Conservation (phyloP, 2,113 vertebrate species). For the Lycaon pictus region DNA sequence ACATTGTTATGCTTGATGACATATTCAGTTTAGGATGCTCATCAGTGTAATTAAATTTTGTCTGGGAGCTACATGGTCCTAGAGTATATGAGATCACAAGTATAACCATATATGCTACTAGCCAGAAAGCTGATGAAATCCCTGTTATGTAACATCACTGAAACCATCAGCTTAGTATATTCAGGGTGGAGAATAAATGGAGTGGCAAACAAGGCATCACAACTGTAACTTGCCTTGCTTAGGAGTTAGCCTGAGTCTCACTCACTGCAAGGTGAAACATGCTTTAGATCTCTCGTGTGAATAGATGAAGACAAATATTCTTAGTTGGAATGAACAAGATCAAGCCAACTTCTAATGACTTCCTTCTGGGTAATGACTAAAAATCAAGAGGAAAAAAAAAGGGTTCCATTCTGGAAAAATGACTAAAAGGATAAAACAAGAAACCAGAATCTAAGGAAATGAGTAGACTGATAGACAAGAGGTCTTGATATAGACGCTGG, state of each 20-base stretch:
- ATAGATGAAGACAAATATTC: not conserved
- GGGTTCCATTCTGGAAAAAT: conserved; percentile 54
- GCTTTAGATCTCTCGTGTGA: not conserved
- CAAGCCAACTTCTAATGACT: conserved; percentile 44
- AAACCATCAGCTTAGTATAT: conserved; percentile 76
- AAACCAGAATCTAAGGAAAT: conserved; percentile 50
- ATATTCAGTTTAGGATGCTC: conserved; percentile 73
- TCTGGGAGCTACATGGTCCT: conserved; percentile 59
- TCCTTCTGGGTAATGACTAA: conserved; percentile 49
- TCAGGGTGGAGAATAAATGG: conserved; percentile 63
- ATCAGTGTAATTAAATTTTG: conserved; percentile 77
- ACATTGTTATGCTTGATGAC: conserved; percentile 58
- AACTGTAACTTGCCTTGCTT: conserved; percentile 20
- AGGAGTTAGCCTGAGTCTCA: not conserved
- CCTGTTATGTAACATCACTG: conserved; percentile 79
- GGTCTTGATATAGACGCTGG: not conserved
- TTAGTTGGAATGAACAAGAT: not conserved
- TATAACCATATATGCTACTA: conserved; percentile 51
- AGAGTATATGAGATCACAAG: conserved; percentile 59
- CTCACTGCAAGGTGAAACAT: not conserved
- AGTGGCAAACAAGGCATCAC: conserved; percentile 68
- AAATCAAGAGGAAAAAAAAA: not conserved
- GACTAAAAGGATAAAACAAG: conserved; percentile 52
- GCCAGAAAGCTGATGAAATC: conserved; percentile 76
- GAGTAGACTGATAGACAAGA: not conserved